Conservation (phyloP, 1,140 invertebrate genomes). For the Augochlora pura region DNA sequence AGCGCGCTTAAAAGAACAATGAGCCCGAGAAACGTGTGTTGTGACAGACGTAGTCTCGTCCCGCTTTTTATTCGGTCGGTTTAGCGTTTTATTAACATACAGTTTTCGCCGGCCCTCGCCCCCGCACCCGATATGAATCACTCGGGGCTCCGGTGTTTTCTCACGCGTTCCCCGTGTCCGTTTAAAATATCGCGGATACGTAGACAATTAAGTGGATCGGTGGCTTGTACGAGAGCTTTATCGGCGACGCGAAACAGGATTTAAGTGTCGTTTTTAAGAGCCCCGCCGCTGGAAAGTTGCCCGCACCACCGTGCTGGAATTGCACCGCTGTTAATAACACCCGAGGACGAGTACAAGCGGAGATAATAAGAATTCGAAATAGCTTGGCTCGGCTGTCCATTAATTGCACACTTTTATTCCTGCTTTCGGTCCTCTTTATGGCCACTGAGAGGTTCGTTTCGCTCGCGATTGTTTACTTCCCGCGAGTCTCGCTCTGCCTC, state of each 20-base stretch:
- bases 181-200: conserved; percentile 1
- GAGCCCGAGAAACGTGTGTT: too few relatives aligned
- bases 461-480: neutral
- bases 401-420: conserved; percentile 19
- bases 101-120: too few relatives aligned
- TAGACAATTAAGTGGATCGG: conserved; percentile 16
- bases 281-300: conserved; percentile 40
- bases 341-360: conserved; percentile 19
- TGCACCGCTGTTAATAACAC: conserved; percentile 40
- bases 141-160: neutral
- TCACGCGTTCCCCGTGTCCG: conserved; percentile 51
- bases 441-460: neutral
- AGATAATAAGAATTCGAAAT: conserved; percentile 42
- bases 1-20: too few relatives aligned
- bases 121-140: neutral
- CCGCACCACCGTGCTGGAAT: conserved; percentile 13
- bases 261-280: conserved; percentile 58
- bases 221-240: conserved; percentile 32
- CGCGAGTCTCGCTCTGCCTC: neutral
- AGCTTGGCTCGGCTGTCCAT: conserved; percentile 22
- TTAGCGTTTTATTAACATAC: too few relatives aligned
- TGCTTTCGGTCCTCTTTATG: neutral
- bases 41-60: too few relatives aligned
- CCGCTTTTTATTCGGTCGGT: too few relatives aligned
- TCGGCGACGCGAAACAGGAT: conserved; percentile 42